Base-by-base conservation (phyloP, 2,888 invertebrate genomes). In the Oasisia sp. region DNA sequence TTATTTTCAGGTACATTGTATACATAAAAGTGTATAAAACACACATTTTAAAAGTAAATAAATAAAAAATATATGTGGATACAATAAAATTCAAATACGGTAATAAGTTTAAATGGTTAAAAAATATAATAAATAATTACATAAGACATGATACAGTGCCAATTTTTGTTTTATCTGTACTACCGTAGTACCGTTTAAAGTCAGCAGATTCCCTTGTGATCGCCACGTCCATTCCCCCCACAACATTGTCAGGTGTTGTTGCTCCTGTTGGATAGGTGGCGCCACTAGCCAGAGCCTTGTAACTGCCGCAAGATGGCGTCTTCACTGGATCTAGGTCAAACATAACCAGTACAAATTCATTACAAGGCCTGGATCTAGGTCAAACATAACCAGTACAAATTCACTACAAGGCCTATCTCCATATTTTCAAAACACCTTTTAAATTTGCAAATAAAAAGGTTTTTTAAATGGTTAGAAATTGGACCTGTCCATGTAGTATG, bases 181-280 rank as follows among this genome's bases (percentile, higher is more conserved):
- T 7, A 32, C 32, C 8, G 7, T 45, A 91, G 32, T 93, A 94
- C 95, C 94, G 93, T 91, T 92, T 92, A 89, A 94, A 94, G 91
- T 95, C 95, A n/a, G 38, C 92, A 0, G 93, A 91, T 11, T 92
- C 91, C 38, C 94, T 92, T 1, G 94, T 93, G 32, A 95, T 93
- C 32, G 94, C 93, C 1, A 92, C 93, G 91, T 95, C 95, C 11
- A 94, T 93, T 14, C 90, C 92, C 11, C 95, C 95, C 5, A 94
- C 94, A 11, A 94, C 93, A n/a, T 56, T 50, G 44, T 92, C 92
- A 0, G 94, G 93, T 32, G 94, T 93, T 12, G 92, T 91, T 58
- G 92, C 92, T 32, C 92, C 93, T 11, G 92, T 58, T 5, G 95
- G 95, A 91, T 94, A 94, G n/a, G 93, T 92, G 4, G 91, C 90